A percentile compares a stretch with the other conserved stretches of the same genome.
phyloP scores from a whole-genome alignment of 53 echinoderm and acorn worm genomes.

The Echinarachnius parma region DNA sequence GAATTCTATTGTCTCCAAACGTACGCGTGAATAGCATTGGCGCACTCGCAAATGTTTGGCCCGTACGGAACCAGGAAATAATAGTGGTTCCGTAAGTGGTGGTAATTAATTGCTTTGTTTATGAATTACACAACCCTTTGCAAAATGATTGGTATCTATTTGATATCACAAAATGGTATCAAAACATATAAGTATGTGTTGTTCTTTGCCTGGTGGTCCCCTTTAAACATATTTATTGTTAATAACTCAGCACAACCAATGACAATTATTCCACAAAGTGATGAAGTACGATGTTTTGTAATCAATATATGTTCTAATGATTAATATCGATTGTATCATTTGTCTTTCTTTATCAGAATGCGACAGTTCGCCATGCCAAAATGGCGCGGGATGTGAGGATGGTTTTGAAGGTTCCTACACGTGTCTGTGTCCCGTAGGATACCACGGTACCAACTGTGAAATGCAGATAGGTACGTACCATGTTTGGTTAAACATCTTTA shows the following conservation, averaged over 20 bases:
- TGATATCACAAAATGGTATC: too few relatives aligned
- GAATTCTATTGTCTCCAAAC: too few relatives aligned
- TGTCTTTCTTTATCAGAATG: constrained; percentile 15
- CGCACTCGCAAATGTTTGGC: too few relatives aligned
- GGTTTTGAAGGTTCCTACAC: constrained; percentile 42
- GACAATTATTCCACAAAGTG: neutral
- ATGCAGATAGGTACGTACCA: neutral
- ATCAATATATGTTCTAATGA: neutral
- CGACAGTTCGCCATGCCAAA: constrained; percentile 32
- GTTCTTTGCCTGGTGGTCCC: too few relatives aligned
- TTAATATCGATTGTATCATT: too few relatives aligned
- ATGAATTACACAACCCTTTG: too few relatives aligned
- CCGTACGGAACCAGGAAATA: too few relatives aligned
- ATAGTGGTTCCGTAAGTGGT: too few relatives aligned
- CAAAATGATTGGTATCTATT: too few relatives aligned
- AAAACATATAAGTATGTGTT: too few relatives aligned
- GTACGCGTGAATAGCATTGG: too few relatives aligned
- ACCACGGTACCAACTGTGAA: constrained; percentile 35
- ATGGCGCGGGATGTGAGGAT: constrained; percentile 22
- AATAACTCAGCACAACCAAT: neutral
- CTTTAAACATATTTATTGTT: neutral
- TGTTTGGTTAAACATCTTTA: neutral
- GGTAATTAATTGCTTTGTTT: too few relatives aligned
- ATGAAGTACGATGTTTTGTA: neutral
- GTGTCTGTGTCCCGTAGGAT: constrained; percentile 19